A percentile compares a stretch with the other conserved stretches of the same genome.
These are phyloP conservation scores for Parapristionchus giblindavisi DNA, from an alignment of 2,888 invertebrate species.

Conservation along the genomic window DNA sequence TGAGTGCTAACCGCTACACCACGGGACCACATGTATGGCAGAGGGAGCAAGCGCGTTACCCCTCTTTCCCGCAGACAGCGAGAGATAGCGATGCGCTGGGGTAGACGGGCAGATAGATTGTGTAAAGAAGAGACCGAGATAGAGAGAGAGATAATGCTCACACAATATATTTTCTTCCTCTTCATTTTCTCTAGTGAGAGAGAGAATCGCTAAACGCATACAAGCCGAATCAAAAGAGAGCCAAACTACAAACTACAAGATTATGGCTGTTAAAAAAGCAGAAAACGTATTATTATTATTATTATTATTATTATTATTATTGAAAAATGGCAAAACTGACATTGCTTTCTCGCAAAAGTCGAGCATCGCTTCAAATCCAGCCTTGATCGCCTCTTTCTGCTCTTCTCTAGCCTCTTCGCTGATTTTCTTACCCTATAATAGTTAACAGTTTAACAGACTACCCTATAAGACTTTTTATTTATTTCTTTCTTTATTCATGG, in stretches of 20 bases:
- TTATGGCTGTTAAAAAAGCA: not conserved
- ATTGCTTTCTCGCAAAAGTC: conserved; percentile 59
- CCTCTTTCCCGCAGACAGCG: not conserved
- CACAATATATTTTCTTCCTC: not conserved
- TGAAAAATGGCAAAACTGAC: conserved; percentile 41
- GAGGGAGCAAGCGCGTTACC: not conserved
- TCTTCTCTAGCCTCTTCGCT: conserved; percentile 48
- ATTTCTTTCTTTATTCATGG: not conserved
- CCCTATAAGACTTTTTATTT: conserved; percentile 38
- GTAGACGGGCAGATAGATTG: too few species aligned
- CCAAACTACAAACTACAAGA: too few species aligned
- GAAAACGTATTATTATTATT: not conserved
- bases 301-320: not conserved
- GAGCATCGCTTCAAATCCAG: conserved; percentile 62
- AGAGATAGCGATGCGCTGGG: not conserved
- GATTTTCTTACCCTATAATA: conserved; percentile 48
- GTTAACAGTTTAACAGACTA: not conserved
- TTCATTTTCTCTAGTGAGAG: not conserved
- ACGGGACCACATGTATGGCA: conserved; percentile 38
- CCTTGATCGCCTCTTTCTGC: conserved; percentile 54
- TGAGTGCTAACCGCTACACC: conserved; percentile 54
- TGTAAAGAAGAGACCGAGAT: too few species aligned
- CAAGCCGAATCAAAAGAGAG: too few species aligned
- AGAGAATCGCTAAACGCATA: not conserved
- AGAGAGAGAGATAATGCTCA: not conserved